Evolutionary conservation across 1,140 invertebrate species (phyloP).

Genomic region (Drosophila tsacasi): DNA sequence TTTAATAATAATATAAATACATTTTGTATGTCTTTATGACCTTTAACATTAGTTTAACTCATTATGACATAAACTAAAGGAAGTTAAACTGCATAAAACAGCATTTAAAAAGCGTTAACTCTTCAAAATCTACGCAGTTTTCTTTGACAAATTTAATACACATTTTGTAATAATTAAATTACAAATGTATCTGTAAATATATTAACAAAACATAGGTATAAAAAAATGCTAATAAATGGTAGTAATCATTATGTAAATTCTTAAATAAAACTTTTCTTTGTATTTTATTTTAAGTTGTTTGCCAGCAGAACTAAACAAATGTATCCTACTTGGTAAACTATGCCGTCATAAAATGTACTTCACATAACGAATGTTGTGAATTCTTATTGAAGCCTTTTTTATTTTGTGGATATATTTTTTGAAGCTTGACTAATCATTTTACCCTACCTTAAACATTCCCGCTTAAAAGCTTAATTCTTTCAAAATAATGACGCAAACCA

Average conservation of each 20-base stretch:
- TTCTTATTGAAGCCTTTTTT: neutral
- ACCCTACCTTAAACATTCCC: neutral
- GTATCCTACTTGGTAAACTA: neutral
- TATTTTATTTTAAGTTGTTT: neutral
- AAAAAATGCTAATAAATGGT: neutral
- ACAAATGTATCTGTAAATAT: neutral
- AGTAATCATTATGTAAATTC: neutral
- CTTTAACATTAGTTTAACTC: neutral
- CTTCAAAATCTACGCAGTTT: neutral
- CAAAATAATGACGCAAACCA: neutral
- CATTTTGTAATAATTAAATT: neutral
- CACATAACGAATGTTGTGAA: neutral
- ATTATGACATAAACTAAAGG: neutral
- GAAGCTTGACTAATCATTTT: slow-evolving; percentile 3
- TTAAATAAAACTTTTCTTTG: neutral
- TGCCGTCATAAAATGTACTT: neutral
- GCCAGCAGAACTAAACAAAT: neutral
- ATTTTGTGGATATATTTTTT: neutral
- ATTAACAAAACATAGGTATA: neutral
- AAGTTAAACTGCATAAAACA: neutral
- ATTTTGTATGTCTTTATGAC: neutral
- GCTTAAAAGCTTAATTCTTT: neutral
- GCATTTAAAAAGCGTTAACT: neutral
- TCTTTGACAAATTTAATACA: neutral
- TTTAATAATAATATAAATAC: neutral